Conservation (phyloP, 2,797 vertebrate species). For the Bradypodion ventrale region DNA sequence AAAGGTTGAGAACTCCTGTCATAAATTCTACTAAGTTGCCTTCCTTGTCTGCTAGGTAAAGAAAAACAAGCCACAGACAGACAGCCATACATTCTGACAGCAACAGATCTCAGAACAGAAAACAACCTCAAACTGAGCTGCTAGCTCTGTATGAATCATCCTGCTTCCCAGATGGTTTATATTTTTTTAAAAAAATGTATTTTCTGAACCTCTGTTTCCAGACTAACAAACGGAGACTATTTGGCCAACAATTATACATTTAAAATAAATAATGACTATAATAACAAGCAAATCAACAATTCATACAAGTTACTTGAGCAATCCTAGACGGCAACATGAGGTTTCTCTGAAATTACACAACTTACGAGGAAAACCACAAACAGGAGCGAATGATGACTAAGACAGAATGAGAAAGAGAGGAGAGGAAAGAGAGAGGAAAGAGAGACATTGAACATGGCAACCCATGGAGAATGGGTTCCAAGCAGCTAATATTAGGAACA, state of each 20-base stretch:
- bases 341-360: slow-evolving; percentile 3
- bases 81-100: not conserved
- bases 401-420: not conserved
- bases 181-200: not conserved
- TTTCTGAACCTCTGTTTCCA: not conserved
- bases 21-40: not conserved
- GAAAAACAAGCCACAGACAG: slow-evolving; percentile 13
- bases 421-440: not conserved
- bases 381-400: too few relatives aligned
- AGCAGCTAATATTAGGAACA: not conserved
- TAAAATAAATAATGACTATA: not conserved
- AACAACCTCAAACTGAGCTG: not conserved
- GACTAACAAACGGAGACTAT: not conserved
- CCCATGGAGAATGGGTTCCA: not conserved
- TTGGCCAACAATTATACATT: not conserved
- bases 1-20: too few relatives aligned
- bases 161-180: not conserved
- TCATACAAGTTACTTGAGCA: not conserved
- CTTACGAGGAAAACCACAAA: not conserved
- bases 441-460: not conserved
- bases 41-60: not conserved
- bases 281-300: not conserved
- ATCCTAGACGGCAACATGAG: not conserved
- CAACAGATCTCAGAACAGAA: not conserved
- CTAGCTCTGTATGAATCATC: not conserved